Base-by-base conservation (phyloP, 2,888 invertebrate species). In the Drosophila acutilabella region DNA sequence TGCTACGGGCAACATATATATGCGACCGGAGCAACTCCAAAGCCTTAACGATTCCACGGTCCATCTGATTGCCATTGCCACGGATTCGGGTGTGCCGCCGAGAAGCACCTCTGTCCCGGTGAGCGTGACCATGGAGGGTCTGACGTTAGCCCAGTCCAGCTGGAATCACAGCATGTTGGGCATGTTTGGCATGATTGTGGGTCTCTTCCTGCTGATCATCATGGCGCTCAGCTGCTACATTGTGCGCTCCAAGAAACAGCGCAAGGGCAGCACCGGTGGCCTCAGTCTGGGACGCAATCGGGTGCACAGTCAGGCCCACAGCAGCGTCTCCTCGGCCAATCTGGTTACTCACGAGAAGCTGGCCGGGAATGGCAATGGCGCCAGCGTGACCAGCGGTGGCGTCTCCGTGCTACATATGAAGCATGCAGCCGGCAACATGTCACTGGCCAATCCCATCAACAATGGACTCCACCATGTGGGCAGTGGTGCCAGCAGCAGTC, bases 81-180 rank as follows among this genome's bases (percentile, higher is more conserved):
- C 95, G 0, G 98, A 98, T 92, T 96, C 95, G 13, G 98, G 98
- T 14, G 93, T 94, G 18, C 98, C 98, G n/a, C 96, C 97, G 0
- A 92, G 96, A 90, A 96, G 95, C 93, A 93, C 94, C 6, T 95
- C 94, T 0, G 95, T 95, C 47, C 95, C 95, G 2, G 94, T 96
- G 65, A 93, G 94, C 14, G 94, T 96, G 47, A 95, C 94, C 87
- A 94, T 95, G 92, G 92, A 92, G 79, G 93, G 92, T 66, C 86
- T 92, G 0, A 91, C 92, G 33, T 81, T 93, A 78, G 91, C 91
- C 6, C 93, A 93, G 51, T 92, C 93, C 0, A 92, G 93, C 60
- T 93, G 93, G 85, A 92, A 92, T 50, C 93, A 92, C 44, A 93
- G 91, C 62, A 92, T 93, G 91, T 89, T 93, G 48, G 93, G 93